Evolutionary conservation across 2,113 vertebrate species (phyloP).

Genomic region (Gila orcuttii): DNA sequence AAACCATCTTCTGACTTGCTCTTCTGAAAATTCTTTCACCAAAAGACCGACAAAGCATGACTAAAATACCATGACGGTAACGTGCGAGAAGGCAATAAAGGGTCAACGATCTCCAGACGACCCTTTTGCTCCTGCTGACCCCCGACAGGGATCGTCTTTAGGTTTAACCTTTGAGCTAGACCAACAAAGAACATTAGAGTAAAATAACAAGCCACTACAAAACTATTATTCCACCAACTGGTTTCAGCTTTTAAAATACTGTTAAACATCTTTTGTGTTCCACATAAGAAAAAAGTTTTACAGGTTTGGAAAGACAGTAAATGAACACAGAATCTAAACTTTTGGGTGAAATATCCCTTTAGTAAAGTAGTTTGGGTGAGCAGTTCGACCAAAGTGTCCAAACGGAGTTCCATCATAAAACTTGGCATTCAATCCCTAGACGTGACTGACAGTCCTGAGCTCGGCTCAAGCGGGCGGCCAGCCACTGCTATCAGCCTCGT

Average conservation of each 20-base stretch:
- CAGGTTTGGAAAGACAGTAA: background rate
- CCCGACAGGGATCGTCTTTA: background rate
- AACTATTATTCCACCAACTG: background rate
- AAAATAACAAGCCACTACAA: background rate
- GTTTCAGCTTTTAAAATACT: background rate
- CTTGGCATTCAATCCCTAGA: conserved; percentile 4
- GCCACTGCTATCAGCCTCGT: conserved; percentile 10
- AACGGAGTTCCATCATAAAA: conserved; percentile 11
- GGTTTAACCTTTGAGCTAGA: background rate
- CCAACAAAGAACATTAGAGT: background rate
- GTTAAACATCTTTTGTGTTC: background rate
- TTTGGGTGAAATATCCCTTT: background rate
- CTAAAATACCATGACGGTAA: background rate
- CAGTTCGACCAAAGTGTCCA: background rate
- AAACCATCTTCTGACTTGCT: background rate
- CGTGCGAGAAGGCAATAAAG: conserved; percentile 1
- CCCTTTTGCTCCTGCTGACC: background rate
- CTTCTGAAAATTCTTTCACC: conserved; percentile 6
- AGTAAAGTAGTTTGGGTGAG: background rate
- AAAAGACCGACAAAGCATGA: background rate
- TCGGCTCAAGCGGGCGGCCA: background rate
- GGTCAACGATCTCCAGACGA: background rate
- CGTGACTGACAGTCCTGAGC: conserved; percentile 22
- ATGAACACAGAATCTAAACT: background rate
- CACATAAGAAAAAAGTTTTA: background rate